Evolutionary conservation across 2,797 vertebrate genomes (phyloP).

Genomic region (Emys orbicularis): DNA sequence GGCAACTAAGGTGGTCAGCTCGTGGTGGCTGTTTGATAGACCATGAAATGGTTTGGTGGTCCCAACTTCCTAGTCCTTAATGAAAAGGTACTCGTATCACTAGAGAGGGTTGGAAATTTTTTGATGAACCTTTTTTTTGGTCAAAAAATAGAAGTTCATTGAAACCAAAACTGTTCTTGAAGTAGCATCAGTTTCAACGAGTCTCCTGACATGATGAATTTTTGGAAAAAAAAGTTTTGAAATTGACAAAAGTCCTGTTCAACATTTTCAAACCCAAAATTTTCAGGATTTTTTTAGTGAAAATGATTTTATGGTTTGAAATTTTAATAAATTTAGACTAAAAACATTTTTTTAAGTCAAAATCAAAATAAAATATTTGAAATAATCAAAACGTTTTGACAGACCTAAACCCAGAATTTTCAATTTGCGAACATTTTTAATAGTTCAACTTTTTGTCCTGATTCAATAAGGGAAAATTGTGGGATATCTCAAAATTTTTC

Average conservation of each 20-base stretch:
- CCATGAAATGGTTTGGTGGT: background rate
- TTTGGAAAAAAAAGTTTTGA: background rate
- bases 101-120: background rate
- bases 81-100: background rate
- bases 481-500: background rate
- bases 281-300: background rate
- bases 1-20: background rate
- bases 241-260: background rate
- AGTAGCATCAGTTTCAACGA: background rate
- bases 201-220: background rate
- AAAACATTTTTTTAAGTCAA: background rate
- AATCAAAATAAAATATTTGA: background rate
- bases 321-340: background rate
- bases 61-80: background rate
- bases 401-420: background rate
- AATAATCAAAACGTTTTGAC: background rate
- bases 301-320: background rate
- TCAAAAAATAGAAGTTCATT: background rate
- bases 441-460: background rate
- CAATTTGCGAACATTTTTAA: background rate
- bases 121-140: background rate
- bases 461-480: background rate
- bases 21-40: background rate
- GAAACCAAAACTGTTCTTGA: background rate
- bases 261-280: background rate